These are phyloP conservation scores for Drosophila barbarae DNA, from an alignment of 2,888 invertebrate genomes.

Conservation along the genomic window DNA sequence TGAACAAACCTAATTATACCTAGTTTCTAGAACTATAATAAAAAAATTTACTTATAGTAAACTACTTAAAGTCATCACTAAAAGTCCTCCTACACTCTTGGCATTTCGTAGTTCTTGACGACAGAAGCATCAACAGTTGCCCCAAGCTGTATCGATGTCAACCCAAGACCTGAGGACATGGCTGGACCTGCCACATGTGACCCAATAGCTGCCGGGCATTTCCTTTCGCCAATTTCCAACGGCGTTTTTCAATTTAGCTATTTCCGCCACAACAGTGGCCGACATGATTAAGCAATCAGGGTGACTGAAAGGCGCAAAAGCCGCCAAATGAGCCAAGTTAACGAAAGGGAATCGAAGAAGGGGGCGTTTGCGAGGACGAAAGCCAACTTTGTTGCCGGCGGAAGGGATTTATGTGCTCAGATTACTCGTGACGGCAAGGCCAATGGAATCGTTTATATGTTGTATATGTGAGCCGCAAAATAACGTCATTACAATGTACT, in stretches of 20 bases:
- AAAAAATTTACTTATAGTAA: background rate
- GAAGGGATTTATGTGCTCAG: conserved; percentile 59
- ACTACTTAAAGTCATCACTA: background rate
- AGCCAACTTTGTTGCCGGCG: conserved; percentile 35
- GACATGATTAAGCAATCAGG: conserved; percentile 72
- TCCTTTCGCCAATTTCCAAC: conserved; percentile 53
- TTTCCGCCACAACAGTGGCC: conserved; percentile 57
- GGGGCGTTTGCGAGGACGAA: background rate
- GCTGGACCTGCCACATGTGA: conserved; percentile 45
- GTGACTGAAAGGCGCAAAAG: conserved; percentile 52
- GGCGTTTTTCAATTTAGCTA: conserved; percentile 71
- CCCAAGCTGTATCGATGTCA: conserved; percentile 31
- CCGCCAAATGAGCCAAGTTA: conserved; percentile 45
- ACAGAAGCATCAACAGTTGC: conserved; percentile 48
- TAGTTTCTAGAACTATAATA: background rate
- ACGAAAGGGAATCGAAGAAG: conserved; percentile 16
- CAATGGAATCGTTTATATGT: conserved; percentile 57
- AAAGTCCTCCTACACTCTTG: background rate
- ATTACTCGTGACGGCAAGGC: conserved; percentile 49
- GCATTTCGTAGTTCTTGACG: conserved; percentile 8
- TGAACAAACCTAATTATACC: background rate
- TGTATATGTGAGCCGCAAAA: conserved; percentile 51
- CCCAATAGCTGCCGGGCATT: conserved; percentile 39
- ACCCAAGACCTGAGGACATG: conserved; percentile 10
- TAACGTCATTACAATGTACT: conserved; percentile 53